Base-by-base conservation (phyloP, 2,888 invertebrate species). In the Calameuta idolon region DNA sequence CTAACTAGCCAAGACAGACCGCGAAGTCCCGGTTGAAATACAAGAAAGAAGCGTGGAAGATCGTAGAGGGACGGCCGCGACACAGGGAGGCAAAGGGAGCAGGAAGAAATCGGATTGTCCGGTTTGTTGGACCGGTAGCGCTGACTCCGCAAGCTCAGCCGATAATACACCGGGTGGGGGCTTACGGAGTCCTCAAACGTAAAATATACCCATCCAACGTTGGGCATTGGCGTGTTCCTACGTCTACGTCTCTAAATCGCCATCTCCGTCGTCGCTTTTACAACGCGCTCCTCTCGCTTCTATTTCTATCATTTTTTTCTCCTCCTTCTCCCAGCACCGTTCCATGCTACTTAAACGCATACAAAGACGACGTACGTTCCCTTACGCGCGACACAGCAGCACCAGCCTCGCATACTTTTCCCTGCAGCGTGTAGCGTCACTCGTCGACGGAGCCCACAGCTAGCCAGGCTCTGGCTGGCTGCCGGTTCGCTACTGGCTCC, bases 81-180 rank as follows among this genome's bases (percentile, higher is more conserved):
- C 33, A 33, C 12, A 12, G 15, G 1, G 15, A 15, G 15, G 40
- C n/a, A 76, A 12, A 31, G 74, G 37, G 73, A 73, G 75, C 34
- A 77, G 74, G 75, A 81, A 81, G 82, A 83, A 85, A 86, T 87
- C 86, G 86, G 86, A 87, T 87, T 87, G 87, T 87, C 86, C 87
- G 84, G 86, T 86, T 87, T 86, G 88, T 87, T 88, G 88, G 87
- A 81, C 85, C 85, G 88, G 85, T 85, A 87, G 83, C 83, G 88
- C 88, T 88, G 88, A 88, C 88, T 89, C 86, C 82, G 87, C 89
- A 87, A 83, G 86, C 86, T 89, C 87, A 87, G 86, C 86, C 86
- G 83, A 88, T 88, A 88, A 88, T 88, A 88, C 88, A 88, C 88
- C 87, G 87, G 86, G 4, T n/a, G 33, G 4, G 80, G 85, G 88